phyloP scores from a whole-genome alignment of 2,113 vertebrate genomes.

The Petaurus breviceps region DNA sequence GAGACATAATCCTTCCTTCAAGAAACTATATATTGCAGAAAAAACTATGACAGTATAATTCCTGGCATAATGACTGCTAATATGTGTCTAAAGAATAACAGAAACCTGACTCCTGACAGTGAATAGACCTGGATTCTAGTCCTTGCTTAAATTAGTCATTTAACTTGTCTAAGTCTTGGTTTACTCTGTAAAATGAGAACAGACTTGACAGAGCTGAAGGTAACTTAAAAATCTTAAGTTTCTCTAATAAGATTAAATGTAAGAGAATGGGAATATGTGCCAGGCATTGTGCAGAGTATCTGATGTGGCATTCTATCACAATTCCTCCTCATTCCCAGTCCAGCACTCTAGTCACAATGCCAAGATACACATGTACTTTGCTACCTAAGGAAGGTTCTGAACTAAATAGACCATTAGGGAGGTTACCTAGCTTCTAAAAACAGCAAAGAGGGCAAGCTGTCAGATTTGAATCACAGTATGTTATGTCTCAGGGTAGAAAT shows the following conservation, averaged over 20 bases:
- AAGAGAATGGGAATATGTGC: background rate
- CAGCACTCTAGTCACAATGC: background rate
- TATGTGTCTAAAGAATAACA: background rate
- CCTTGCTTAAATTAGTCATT: background rate
- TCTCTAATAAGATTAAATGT: background rate
- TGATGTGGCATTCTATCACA: background rate
- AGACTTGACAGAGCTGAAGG: background rate
- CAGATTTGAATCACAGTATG: background rate
- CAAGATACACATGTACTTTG: background rate
- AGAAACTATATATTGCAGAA: background rate
- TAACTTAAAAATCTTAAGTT: background rate
- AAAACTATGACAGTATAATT: background rate
- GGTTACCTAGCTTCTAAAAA: background rate
- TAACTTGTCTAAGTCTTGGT: background rate
- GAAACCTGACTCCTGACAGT: background rate
- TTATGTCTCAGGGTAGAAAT: background rate
- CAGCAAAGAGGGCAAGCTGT: background rate
- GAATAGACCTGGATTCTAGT: background rate
- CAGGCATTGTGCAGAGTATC: background rate
- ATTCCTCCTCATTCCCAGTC: background rate
- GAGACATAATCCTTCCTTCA: background rate
- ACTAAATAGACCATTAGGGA: background rate
- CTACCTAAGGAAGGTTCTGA: too few species aligned
- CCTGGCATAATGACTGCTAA: background rate
- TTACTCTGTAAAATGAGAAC: background rate